Conservation (phyloP, 2,113 vertebrate species). For the Nesoenas mayeri region DNA sequence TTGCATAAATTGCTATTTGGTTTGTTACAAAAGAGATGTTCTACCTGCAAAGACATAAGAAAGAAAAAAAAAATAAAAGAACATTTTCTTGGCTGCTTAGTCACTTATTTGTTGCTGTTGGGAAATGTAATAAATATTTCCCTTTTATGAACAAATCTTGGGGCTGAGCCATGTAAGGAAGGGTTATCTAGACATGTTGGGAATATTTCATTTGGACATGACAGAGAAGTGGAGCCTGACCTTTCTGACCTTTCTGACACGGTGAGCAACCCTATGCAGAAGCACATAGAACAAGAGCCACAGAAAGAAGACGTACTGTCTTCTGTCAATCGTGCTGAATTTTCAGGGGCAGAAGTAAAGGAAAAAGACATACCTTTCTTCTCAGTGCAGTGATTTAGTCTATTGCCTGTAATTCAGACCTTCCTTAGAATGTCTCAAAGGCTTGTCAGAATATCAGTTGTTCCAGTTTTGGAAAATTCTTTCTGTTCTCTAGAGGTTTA, state of each 20-base stretch:
- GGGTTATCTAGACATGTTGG: not conserved
- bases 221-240: too few species aligned
- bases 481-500: not conserved
- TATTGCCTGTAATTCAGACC: not conserved
- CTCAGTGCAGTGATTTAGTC: not conserved
- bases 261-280: not conserved
- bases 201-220: not conserved
- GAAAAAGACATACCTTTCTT: not conserved
- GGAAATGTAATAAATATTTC: not conserved
- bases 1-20: not conserved
- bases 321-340: rapidly evolving
- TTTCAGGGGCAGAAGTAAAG: not conserved
- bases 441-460: not conserved
- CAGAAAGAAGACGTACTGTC: not conserved
- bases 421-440: not conserved
- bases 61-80: rapidly evolving
- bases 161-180: not conserved
- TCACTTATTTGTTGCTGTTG: not conserved
- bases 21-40: not conserved
- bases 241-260: not conserved
- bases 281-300: not conserved
- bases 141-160: not conserved
- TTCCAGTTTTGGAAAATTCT: constrained; percentile 34
- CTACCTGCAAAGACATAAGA: not conserved
- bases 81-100: not conserved